These are phyloP conservation scores for Tridacna gigas DNA, from an alignment of 2,888 invertebrate species.

Conservation along the genomic window DNA sequence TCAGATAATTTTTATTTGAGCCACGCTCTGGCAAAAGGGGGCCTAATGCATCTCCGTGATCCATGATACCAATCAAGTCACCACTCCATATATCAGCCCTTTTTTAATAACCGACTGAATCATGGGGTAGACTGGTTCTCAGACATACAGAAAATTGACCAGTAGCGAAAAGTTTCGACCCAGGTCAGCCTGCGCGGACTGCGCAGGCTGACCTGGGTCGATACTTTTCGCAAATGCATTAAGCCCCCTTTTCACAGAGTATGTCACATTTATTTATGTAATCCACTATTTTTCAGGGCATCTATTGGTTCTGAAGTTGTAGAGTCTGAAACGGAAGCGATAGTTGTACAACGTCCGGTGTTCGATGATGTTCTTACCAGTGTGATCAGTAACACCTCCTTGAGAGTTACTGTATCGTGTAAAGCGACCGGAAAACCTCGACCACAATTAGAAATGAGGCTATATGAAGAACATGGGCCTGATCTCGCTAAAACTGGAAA, in stretches of 20 bases:
- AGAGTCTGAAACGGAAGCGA: constrained; percentile 50
- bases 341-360: constrained; percentile 34
- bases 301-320: constrained; percentile 44
- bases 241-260: not conserved
- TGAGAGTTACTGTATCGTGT: constrained; percentile 45
- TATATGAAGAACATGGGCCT: constrained; percentile 54
- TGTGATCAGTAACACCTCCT: constrained; percentile 39
- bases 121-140: too few species aligned
- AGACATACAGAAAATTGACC: too few species aligned
- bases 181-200: too few species aligned
- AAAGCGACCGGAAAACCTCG: constrained; percentile 50
- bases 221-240: not conserved
- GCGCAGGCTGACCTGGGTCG: too few species aligned
- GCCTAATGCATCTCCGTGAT: too few species aligned
- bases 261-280: too few species aligned
- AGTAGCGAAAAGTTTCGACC: too few species aligned
- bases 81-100: too few species aligned
- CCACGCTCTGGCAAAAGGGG: too few species aligned
- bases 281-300: constrained; percentile 17
- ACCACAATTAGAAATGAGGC: constrained; percentile 44
- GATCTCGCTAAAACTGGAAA: constrained; percentile 43
- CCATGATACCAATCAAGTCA: too few species aligned
- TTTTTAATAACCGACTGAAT: too few species aligned
- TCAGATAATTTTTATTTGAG: too few species aligned
- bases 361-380: constrained; percentile 47